These are phyloP conservation scores for Temnothorax curvispinosus DNA, from an alignment of 1,140 invertebrate genomes.

Conservation along the genomic window DNA sequence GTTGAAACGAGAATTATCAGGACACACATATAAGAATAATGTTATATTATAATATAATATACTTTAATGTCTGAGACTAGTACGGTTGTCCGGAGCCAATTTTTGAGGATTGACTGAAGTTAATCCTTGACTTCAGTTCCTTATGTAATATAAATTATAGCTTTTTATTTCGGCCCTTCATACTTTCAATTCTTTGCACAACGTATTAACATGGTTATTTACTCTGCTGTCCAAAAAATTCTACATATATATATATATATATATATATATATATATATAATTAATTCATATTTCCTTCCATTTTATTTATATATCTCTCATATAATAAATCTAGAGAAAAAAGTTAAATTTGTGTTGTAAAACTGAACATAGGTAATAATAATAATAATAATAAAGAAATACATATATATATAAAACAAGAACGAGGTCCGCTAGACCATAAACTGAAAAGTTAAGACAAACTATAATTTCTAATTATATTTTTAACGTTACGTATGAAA, in stretches of 20 bases:
- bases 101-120: conserved; percentile 5
- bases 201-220: conserved; percentile 10
- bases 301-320: not conserved
- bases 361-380: not conserved
- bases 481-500: conserved; percentile 11
- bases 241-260: not conserved
- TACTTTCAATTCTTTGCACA: not conserved
- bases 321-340: conserved; percentile 3
- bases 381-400: conserved; percentile 14
- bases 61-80: conserved; percentile 1
- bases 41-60: not conserved
- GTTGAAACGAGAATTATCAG: conserved; percentile 8
- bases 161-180: not conserved
- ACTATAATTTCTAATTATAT: conserved; percentile 29
- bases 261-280: not conserved
- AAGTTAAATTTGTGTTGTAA: not conserved
- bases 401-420: not conserved
- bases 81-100: not conserved
- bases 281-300: conserved; percentile 3
- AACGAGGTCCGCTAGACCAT: conserved; percentile 17
- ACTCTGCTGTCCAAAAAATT: not conserved
- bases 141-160: not conserved
- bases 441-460: conserved; percentile 25
- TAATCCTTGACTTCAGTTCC: not conserved
- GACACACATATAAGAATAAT: conserved; percentile 3